A percentile compares a stretch with the other conserved stretches of the same genome.
Evolutionary conservation across 30 jellyfish, hydroid and myxozoan species (phyloP).

Genomic region (Chironex yamaguchii): DNA sequence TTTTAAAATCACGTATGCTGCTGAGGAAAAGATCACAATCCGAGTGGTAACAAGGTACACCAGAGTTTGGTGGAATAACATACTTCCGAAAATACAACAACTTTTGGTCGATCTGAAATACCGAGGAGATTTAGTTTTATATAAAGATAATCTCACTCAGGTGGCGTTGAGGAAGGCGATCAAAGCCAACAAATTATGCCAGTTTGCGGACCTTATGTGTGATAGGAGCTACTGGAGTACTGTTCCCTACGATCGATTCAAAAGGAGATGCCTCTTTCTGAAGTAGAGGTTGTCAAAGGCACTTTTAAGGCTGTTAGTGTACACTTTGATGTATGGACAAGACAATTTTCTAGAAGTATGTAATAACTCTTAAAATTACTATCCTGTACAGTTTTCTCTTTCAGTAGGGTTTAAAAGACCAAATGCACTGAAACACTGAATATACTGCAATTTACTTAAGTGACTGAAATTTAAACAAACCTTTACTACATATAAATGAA

Average conservation of each 20-base stretch:
- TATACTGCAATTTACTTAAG: too few relatives aligned
- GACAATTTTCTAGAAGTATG: too few relatives aligned
- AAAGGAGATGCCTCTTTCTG: conserved; percentile 61
- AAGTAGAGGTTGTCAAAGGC: conserved; percentile 5
- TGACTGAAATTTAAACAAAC: too few relatives aligned
- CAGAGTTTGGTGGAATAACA: conserved; percentile 59
- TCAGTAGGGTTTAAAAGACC: too few relatives aligned
- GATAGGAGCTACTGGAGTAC: conserved; percentile 70
- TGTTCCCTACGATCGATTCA: conserved; percentile 76
- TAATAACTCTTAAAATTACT: too few relatives aligned
- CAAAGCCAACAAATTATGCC: conserved; percentile 26
- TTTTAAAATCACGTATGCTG: conserved; percentile 43
- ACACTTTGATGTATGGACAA: too few relatives aligned
- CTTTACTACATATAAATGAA: too few relatives aligned
- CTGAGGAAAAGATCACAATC: conserved; percentile 67
- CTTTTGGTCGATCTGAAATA: conserved; percentile 62
- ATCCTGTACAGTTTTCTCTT: too few relatives aligned
- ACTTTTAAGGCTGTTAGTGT: too few relatives aligned
- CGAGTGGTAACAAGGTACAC: conserved; percentile 59
- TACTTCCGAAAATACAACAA: conserved; percentile 63
- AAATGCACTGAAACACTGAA: too few relatives aligned
- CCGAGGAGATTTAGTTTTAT: conserved; percentile 77
- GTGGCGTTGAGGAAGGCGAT: conserved; percentile 63
- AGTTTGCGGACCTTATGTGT: conserved; percentile 30
- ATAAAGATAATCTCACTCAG: conserved; percentile 39